Base-by-base conservation (phyloP, 2,113 vertebrate genomes). In the Eolophus roseicapilla region DNA sequence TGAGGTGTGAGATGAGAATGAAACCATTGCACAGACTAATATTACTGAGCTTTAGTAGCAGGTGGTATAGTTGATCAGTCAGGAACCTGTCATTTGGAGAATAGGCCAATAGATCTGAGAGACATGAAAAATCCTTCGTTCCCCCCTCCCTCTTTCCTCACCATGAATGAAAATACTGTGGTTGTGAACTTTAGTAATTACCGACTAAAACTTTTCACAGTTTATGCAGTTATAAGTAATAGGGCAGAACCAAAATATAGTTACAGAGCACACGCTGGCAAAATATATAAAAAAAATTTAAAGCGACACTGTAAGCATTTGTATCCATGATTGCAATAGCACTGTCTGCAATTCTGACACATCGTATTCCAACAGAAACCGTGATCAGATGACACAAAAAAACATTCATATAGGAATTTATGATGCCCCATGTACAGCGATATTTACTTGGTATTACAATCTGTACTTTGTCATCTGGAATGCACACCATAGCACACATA, bases 11-110 rank as follows among this genome's bases (percentile, higher is more conserved):
- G 98, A 98, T 97, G 98, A 98, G 98, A 98, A 98, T 98, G 98
- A 98, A 98, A 98, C 98, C 97, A 98, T 98, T 98, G 98, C 98
- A 97, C 98, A 98, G 98, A 98, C 98, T 98, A 98, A 98, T 98
- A 98, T 98, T 97, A 97, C 97, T 97, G 98, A 97, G 98, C 98
- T 98, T 98, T 98, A 97, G 98, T 98, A 98, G 98, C 98, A 97
- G 98, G 98, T 97, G 98, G 98, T 97, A 97, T 94, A 94, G 98
- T 96, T 98, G 98, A 98, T 98, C 98, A 98, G 98, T 97, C 97
- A 98, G 98, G 98, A 98, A 98, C 97, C 97, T 98, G 98, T 97
- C 97, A 98, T 98, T 98, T 98, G 96, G 97, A 98, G 98, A 98
- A 98, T 65, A 98, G 98, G 93, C 97, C 98, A 98, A 98, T 96